Percentiles rank a stretch among this genome's conserved stretches.
Conservation (phyloP, 2,888 invertebrate species). For the Proisotoma minuta region DNA sequence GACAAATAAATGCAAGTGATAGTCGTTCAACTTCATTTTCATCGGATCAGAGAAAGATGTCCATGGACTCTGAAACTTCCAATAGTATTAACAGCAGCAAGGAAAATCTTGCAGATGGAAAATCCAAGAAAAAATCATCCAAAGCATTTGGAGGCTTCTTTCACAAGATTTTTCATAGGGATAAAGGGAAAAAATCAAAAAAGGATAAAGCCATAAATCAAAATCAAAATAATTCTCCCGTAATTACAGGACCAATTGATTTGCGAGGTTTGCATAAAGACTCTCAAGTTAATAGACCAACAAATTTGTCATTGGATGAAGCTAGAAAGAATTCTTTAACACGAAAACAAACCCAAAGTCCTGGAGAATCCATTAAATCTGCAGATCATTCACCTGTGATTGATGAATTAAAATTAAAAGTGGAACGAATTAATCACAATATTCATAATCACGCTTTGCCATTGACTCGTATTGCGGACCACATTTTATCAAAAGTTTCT, state of each 20-base stretch:
- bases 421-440: constrained; percentile 32
- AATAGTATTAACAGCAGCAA: constrained; percentile 15
- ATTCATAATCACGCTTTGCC: neutral
- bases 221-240: constrained; percentile 11
- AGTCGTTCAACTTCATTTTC: neutral
- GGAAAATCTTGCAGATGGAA: constrained; percentile 24
- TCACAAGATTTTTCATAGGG: constrained; percentile 43
- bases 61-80: neutral
- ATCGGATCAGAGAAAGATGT: constrained; percentile 10
- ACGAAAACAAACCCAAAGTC: neutral
- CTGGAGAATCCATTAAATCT: constrained; percentile 8
- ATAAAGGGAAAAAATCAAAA: constrained; percentile 30
- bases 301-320: constrained; percentile 10
- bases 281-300: neutral
- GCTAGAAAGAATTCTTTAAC: constrained; percentile 1
- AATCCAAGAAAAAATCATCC: constrained; percentile 27
- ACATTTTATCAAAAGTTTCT: neutral
- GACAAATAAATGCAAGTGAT: neutral
- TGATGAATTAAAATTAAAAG: constrained; percentile 41
- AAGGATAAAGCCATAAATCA: constrained; percentile 1
- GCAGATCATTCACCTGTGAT: constrained; percentile 31
- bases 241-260: constrained; percentile 43
- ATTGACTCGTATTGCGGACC: neutral
- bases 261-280: constrained; percentile 17
- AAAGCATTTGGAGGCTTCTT: constrained; percentile 37